These are phyloP conservation scores for Siphamia tubifer DNA, from an alignment of 2,113 vertebrate species.

Conservation along the genomic window DNA sequence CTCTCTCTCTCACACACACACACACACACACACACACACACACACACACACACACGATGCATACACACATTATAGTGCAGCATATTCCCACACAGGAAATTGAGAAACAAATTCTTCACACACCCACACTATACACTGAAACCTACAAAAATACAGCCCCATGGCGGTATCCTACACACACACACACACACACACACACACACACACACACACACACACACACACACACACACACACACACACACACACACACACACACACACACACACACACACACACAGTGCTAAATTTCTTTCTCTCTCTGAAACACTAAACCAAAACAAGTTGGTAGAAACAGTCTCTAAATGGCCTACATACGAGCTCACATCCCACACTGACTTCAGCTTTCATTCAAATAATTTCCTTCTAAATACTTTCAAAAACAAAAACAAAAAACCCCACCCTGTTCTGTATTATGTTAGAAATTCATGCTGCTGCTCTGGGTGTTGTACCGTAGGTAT, in stretches of 20 bases:
- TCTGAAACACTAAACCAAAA: constrained; percentile 24
- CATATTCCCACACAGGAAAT: constrained; percentile 19
- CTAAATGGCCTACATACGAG: constrained; percentile 36
- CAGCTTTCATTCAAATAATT: background rate
- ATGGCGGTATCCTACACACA: constrained; percentile 5
- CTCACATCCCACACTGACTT: background rate
- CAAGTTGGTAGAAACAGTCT: constrained; percentile 25
- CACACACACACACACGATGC: constrained; percentile 6
- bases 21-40: no score
- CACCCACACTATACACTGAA: constrained; percentile 17
- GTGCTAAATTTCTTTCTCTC: background rate
- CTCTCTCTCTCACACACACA: background rate
- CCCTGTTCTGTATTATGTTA: background rate
- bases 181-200: background rate
- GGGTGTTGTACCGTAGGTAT: background rate
- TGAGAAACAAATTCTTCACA: constrained; percentile 25
- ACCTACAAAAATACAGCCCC: constrained; percentile 12
- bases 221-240: no score
- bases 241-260: no score
- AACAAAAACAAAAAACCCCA: no score
- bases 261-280: no score
- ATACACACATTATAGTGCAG: constrained; percentile 16
- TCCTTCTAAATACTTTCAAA: background rate
- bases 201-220: no score
- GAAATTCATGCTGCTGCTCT: background rate